Percentiles rank a stretch among this genome's conserved stretches.
Evolutionary conservation across 2,113 vertebrate genomes (phyloP).

Genomic region (Melospiza melodia): DNA sequence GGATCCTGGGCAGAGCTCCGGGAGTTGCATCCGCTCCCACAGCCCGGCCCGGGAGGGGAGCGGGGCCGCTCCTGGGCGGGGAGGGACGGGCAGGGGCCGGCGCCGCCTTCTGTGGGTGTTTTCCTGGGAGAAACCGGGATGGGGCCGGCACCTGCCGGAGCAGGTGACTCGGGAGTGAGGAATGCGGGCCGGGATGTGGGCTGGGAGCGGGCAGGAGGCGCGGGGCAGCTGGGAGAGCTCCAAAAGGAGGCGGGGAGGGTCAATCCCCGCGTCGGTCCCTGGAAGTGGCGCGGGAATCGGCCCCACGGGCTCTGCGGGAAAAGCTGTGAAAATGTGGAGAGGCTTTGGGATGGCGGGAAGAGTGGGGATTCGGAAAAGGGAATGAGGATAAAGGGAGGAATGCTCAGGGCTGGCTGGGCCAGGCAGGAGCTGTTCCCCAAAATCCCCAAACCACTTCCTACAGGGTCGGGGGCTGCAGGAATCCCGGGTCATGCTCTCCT

Average conservation of each 20-base stretch:
- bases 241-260: not conserved
- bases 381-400: not conserved
- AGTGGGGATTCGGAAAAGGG: fast-evolving
- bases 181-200: slow-evolving; percentile 9
- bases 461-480: not conserved
- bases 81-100: not conserved
- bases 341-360: not conserved
- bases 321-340: not conserved
- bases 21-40: not conserved
- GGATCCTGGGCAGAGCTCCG: slow-evolving; percentile 17
- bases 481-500: not conserved
- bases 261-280: fast-evolving
- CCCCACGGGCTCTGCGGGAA: fast-evolving
- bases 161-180: slow-evolving; percentile 27
- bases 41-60: not conserved
- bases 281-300: fast-evolving
- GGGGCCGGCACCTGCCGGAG: slow-evolving; percentile 1
- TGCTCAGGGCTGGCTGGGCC: fast-evolving
- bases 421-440: not conserved
- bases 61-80: not conserved
- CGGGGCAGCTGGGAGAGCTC: not conserved
- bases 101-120: slow-evolving; percentile 28
- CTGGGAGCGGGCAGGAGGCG: not conserved
- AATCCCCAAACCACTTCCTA: not conserved
- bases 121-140: not conserved